Evolutionary conservation across 92 coral and sea anemone genomes (phyloP).

Genomic region (Parazoanthus atlanticus): DNA sequence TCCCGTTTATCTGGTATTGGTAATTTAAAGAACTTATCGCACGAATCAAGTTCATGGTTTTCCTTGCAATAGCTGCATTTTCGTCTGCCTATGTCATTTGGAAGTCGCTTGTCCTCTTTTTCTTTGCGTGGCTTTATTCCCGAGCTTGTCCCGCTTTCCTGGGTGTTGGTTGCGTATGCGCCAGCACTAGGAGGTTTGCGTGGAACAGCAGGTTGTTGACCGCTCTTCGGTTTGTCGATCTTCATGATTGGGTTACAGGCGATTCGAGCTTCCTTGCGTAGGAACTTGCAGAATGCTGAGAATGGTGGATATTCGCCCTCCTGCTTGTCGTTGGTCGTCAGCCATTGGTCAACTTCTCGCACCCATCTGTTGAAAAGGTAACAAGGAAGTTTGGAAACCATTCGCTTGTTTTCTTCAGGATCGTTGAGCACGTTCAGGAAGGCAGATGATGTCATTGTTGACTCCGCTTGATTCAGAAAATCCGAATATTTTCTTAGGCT

Average conservation of each 20-base stretch:
- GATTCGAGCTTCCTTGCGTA: slow-evolving; percentile 49
- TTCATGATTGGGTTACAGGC: slow-evolving; percentile 53
- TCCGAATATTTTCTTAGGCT: slow-evolving; percentile 68
- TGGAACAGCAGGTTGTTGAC: not conserved
- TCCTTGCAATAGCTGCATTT: not conserved
- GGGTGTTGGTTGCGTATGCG: not conserved
- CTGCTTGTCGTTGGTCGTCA: slow-evolving; percentile 42
- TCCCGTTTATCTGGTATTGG: not conserved
- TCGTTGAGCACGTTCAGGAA: slow-evolving; percentile 64
- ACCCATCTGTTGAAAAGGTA: slow-evolving; percentile 48
- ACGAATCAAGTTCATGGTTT: not conserved
- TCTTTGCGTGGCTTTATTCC: not conserved
- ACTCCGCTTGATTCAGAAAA: slow-evolving; percentile 50
- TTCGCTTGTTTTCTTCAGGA: slow-evolving; percentile 64
- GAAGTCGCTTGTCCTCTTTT: not conserved
- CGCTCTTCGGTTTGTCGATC: slow-evolving; percentile 12
- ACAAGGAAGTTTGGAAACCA: slow-evolving; percentile 65
- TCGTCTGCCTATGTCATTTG: not conserved
- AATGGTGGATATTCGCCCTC: slow-evolving; percentile 58
- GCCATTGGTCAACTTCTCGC: slow-evolving; percentile 47
- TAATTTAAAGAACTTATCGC: not conserved
- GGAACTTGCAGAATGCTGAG: slow-evolving; percentile 55
- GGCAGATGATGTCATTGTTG: slow-evolving; percentile 52
- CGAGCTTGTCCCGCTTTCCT: not conserved
- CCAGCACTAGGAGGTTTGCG: slow-evolving; percentile 12